Base-by-base conservation (phyloP, 2,113 vertebrate species). In the Crotalus tigris region DNA sequence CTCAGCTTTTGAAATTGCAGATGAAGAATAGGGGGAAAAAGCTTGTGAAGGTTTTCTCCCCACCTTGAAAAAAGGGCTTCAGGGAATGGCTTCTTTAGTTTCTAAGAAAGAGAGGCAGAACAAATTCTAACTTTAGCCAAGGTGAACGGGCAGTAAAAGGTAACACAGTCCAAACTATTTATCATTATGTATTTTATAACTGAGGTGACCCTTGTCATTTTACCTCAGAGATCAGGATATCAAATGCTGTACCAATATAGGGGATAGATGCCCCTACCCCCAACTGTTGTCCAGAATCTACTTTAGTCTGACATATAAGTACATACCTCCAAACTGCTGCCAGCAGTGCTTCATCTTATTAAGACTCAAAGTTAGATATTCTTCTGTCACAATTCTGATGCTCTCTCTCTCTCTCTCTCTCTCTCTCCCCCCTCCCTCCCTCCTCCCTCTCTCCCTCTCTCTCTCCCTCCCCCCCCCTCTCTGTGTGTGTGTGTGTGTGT, bases 281-380 rank as follows among this genome's bases (percentile, higher is more conserved):
- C 58, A 12, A 51, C 15, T 39, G 21, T 53, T 13, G 33, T n/a
- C 8, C 44, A 54, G 88, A 51, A 86, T 86, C 29, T 51, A 46
- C 8, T 58, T 59, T 49, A 24, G 46, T 53, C 61, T 90, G 85
- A n/a, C 39, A 21, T 9, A 19, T 58, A 51, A 33, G 46, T 61
- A 53, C 59, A 29, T 86, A 88, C 26, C 29, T n/a, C 51, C 26
- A 61, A 75, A 88, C 33, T 55, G 23, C 33, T 61, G 81, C 55
- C 53, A 86, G 10, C 39, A 61, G 55, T 53, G 51, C 61, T 93
- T 85, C 46, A 54, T 61, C 81, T 49, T 86, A 24, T 90, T 88
- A 64, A 26, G 58, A 64, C 46, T 92, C 91, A 92, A 87, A 69
- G n/a, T 90, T 88, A 96, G 87, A 91, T 44, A 91, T 93, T 95